phyloP scores from a whole-genome alignment of 2,113 vertebrate genomes.

The Embiotoca jacksoni region DNA sequence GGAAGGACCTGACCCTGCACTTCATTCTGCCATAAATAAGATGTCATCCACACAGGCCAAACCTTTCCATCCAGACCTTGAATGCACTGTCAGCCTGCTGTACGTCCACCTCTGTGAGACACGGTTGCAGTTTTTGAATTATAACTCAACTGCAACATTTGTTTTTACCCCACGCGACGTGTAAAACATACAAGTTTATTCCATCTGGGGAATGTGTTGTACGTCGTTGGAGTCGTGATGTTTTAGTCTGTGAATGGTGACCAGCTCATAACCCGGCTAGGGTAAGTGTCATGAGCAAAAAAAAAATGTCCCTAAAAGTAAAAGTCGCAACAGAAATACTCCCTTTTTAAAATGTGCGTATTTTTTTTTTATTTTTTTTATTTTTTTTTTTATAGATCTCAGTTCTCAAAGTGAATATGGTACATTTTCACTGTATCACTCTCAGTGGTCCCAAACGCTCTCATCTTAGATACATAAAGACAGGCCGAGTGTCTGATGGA shows the following conservation, averaged over 20 bases:
- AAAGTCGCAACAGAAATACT: neutral
- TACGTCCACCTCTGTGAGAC: constrained; percentile 25
- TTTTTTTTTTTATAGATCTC: no score
- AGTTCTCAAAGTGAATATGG: neutral
- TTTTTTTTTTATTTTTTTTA: no score
- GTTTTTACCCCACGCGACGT: neutral
- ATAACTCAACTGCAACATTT: constrained; percentile 5
- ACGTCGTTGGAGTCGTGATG: neutral
- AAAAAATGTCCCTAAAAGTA: neutral
- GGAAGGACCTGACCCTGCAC: constrained; percentile 78
- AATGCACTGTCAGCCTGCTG: constrained; percentile 57
- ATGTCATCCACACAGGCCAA: constrained; percentile 61
- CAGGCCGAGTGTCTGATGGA: constrained; percentile 33
- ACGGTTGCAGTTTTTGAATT: constrained; percentile 10
- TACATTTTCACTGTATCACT: constrained; percentile 4
- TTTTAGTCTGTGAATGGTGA: neutral
- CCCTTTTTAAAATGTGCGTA: neutral
- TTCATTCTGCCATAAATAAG: constrained; percentile 79
- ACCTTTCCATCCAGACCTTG: constrained; percentile 50
- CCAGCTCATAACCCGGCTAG: neutral
- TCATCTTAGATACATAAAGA: constrained; percentile 40
- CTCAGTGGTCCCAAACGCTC: constrained; percentile 4
- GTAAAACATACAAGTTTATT: constrained; percentile 1
- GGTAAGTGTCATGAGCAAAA: neutral
- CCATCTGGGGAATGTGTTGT: constrained; percentile 1